phyloP scores from a whole-genome alignment of 2,113 vertebrate genomes.

The Balaeniceps rex region DNA sequence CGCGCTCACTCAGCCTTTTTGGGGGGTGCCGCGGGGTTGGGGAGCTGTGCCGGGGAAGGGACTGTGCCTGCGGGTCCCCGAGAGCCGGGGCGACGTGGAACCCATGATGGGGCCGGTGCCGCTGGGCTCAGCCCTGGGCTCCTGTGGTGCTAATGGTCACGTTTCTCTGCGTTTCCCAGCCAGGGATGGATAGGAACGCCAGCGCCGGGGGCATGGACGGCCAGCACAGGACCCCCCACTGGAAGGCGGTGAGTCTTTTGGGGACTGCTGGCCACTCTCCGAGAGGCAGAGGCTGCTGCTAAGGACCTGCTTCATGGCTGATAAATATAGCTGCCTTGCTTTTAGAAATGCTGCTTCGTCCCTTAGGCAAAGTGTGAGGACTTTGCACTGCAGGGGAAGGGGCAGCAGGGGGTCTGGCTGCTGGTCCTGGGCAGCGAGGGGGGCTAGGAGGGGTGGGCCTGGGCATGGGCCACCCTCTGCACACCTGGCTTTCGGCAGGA shows the following conservation, averaged over 20 bases:
- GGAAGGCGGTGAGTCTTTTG: conserved; percentile 73
- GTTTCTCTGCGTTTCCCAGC: conserved; percentile 23
- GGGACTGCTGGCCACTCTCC: not conserved
- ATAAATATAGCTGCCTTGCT: not conserved
- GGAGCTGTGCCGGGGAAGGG: not conserved
- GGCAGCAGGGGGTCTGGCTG: not conserved
- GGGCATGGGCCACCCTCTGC: not conserved
- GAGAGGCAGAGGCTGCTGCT: not conserved
- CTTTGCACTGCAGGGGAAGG: not conserved
- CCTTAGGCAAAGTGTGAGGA: not conserved
- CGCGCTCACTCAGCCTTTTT: not conserved
- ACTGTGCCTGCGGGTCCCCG: not conserved
- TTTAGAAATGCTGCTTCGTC: not conserved
- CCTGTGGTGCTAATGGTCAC: not conserved
- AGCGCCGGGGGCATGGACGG: conserved; percentile 63
- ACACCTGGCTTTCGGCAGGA: not conserved
- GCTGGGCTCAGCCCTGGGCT: not conserved
- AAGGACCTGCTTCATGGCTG: not conserved
- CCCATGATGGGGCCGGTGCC: not conserved
- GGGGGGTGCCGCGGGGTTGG: not conserved
- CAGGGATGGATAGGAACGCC: conserved; percentile 76
- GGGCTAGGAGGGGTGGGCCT: not conserved
- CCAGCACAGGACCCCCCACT: conserved; percentile 39
- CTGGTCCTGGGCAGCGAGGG: not conserved
- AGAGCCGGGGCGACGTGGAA: accelerated